A percentile compares a stretch with the other conserved stretches of the same genome.
Conservation (phyloP, 2,113 vertebrate species). For the Apteryx mantelli region DNA sequence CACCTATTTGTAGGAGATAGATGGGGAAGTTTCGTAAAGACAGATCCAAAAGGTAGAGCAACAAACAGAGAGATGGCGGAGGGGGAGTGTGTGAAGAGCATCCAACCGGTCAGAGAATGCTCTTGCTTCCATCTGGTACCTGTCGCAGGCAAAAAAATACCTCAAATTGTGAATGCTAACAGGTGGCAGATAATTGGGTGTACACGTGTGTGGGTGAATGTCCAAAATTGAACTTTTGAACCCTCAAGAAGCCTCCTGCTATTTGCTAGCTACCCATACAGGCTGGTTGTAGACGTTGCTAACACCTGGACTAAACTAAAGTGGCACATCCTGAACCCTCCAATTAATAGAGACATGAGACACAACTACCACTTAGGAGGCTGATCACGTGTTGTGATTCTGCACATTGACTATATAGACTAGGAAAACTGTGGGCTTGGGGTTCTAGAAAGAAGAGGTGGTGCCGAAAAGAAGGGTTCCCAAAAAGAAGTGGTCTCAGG, state of each 20-base stretch:
- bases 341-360: background rate
- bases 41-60: slow-evolving; percentile 9
- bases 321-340: background rate
- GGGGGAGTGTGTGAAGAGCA: background rate
- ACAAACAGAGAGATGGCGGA: background rate
- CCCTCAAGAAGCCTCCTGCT: background rate
- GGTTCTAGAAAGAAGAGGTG: background rate
- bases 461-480: background rate
- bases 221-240: background rate
- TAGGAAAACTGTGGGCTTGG: background rate
- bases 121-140: background rate
- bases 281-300: background rate
- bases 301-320: background rate
- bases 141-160: background rate
- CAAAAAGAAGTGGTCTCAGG: background rate
- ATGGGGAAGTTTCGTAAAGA: slow-evolving; percentile 35
- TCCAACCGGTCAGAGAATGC: background rate
- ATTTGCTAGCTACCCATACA: background rate
- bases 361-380: background rate
- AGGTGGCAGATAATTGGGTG: background rate
- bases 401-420: background rate
- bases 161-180: background rate
- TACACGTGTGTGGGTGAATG: background rate
- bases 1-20: background rate
- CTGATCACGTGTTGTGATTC: background rate